Conservation (phyloP, 2,797 vertebrate species). For the Lepus oiostolus region DNA sequence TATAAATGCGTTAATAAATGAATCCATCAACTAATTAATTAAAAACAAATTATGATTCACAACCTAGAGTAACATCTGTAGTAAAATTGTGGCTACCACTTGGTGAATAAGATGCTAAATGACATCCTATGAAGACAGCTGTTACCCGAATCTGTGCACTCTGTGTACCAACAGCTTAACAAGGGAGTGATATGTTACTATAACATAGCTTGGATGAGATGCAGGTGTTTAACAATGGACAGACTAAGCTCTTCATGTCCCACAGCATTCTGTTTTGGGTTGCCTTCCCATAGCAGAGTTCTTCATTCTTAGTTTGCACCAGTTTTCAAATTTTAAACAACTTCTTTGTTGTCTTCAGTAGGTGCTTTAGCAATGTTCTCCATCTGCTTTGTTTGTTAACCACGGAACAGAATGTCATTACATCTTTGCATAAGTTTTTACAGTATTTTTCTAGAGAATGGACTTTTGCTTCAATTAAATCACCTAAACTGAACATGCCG, state of each 20-base stretch:
- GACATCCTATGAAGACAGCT: neutral
- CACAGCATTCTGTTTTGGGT: neutral
- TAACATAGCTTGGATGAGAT: neutral
- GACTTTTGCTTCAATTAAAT: constrained; percentile 1
- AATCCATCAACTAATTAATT: neutral
- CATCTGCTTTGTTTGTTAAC: neutral
- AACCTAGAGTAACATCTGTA: neutral
- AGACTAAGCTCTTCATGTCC: neutral
- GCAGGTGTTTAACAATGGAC: neutral
- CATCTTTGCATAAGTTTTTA: neutral
- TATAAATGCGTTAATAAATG: neutral
- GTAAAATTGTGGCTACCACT: neutral
- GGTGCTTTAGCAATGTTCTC: neutral
- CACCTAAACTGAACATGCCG: neutral
- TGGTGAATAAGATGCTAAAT: neutral
- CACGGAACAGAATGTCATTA: neutral
- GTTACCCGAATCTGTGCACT: neutral
- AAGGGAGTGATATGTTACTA: neutral
- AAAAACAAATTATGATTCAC: neutral
- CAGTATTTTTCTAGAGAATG: neutral
- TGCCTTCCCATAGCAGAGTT: neutral
- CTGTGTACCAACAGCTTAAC: neutral
- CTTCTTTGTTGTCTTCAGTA: neutral
- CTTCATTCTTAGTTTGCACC: neutral
- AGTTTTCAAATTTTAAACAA: constrained; percentile 38